Evolutionary conservation across 2,888 invertebrate genomes (phyloP).

Genomic region (Nomada flava): DNA sequence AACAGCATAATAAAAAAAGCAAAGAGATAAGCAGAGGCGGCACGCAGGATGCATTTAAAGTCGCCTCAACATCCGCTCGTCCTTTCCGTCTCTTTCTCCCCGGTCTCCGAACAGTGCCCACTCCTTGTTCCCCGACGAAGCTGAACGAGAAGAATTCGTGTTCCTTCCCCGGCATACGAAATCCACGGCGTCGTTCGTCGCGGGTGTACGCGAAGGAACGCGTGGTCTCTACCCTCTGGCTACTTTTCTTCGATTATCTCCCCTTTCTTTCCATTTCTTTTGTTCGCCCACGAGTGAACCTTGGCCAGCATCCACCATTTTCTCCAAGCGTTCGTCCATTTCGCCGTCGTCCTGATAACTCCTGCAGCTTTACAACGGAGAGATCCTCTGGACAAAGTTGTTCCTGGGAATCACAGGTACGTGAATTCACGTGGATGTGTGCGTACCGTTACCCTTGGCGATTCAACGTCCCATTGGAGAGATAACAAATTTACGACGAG

Average conservation of each 20-base stretch:
- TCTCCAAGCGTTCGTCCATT: not conserved
- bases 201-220: constrained; percentile 60
- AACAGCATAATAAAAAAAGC: constrained; percentile 11
- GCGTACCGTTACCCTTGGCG: constrained; percentile 39
- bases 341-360: not conserved
- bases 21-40: constrained; percentile 43
- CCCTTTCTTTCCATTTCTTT: constrained; percentile 12
- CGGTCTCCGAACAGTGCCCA: constrained; percentile 28
- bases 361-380: not conserved
- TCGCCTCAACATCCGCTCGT: constrained; percentile 72
- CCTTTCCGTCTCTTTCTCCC: not conserved
- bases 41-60: constrained; percentile 76
- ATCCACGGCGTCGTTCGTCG: constrained; percentile 64
- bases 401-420: not conserved
- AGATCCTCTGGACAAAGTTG: not conserved
- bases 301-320: constrained; percentile 40
- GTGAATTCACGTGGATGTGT: not conserved
- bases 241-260: constrained; percentile 29
- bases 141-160: constrained; percentile 54
- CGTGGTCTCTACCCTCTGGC: constrained; percentile 22
- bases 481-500: constrained; percentile 44
- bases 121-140: constrained; percentile 14
- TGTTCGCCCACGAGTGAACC: constrained; percentile 33
- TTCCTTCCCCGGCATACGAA: constrained; percentile 75
- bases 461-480: constrained; percentile 18